Percentiles rank a stretch among this genome's conserved stretches.
phyloP scores from a whole-genome alignment of 2,797 vertebrate species.

The Oreochromis mossambicus region DNA sequence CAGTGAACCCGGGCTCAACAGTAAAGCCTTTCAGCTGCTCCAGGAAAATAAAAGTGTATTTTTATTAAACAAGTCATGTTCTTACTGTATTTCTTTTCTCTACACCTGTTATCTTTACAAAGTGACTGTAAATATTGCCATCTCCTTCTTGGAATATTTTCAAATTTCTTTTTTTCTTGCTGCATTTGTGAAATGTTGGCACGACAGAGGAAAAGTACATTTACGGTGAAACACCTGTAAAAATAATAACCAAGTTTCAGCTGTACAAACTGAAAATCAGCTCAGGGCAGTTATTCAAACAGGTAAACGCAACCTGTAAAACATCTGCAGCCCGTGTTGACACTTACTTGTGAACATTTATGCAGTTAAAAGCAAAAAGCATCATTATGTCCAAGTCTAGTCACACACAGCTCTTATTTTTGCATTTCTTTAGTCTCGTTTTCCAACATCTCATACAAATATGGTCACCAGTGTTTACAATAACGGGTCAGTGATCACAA shows the following conservation, averaged over 20 bases:
- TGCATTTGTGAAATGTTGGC: neutral
- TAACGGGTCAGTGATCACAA: neutral
- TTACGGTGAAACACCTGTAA: neutral
- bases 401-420: neutral
- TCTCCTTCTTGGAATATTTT: neutral
- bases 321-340: neutral
- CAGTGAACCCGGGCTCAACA: constrained; percentile 3
- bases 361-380: neutral
- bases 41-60: neutral
- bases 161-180: neutral
- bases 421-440: neutral
- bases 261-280: neutral
- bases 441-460: neutral
- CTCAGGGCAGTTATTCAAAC: too few species aligned
- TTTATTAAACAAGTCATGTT: neutral
- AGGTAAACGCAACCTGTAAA: neutral
- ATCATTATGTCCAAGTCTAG: neutral
- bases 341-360: neutral
- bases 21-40: neutral
- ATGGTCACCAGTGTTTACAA: neutral
- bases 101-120: neutral
- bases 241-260: neutral
- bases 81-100: accelerated
- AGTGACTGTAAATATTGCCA: neutral
- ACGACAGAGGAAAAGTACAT: neutral